Percentiles rank a stretch among this genome's conserved stretches.
Evolutionary conservation across 2,797 vertebrate genomes (phyloP).

Genomic region (Protosalanx chinensis): DNA sequence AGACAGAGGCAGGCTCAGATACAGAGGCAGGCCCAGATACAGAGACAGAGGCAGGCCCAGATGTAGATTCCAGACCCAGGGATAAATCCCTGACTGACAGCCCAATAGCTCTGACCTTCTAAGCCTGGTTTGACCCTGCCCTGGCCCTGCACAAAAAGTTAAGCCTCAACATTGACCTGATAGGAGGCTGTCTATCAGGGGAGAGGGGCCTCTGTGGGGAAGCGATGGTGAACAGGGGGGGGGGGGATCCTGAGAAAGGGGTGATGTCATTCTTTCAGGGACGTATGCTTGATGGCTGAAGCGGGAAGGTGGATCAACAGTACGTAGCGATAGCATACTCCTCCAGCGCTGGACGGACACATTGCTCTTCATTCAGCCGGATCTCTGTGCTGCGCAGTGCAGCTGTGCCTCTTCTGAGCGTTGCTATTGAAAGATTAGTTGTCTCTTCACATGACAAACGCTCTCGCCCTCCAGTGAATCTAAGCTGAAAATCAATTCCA

Average conservation of each 20-base stretch:
- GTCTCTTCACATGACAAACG: conserved; percentile 75
- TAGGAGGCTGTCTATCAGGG: conserved; percentile 61
- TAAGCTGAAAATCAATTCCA: conserved; percentile 75
- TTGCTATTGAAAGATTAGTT: conserved; percentile 75
- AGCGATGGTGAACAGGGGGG: neutral
- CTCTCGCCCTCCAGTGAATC: conserved; percentile 61
- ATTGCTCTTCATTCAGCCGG: conserved; percentile 45
- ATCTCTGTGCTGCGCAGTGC: conserved; percentile 48
- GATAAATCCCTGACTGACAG: conserved; percentile 87
- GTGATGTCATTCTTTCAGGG: neutral
- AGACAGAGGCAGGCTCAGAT: conserved; percentile 90
- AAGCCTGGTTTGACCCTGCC: conserved; percentile 80
- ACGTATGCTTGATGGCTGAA: neutral
- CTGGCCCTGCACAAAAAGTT: conserved; percentile 69
- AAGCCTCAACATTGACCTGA: conserved; percentile 77
- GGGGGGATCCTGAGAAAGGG: neutral
- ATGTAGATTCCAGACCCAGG: conserved; percentile 86
- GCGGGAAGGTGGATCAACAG: neutral
- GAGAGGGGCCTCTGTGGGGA: conserved; percentile 59
- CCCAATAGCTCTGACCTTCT: conserved; percentile 89
- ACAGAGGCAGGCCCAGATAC: no score
- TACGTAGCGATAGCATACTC: neutral
- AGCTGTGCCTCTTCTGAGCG: conserved; percentile 68
- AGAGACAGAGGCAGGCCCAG: conserved; percentile 45
- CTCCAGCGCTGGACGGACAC: conserved; percentile 29